Evolutionary conservation across 2,113 vertebrate genomes (phyloP).

Genomic region (Chaetorhynchus papuensis): DNA sequence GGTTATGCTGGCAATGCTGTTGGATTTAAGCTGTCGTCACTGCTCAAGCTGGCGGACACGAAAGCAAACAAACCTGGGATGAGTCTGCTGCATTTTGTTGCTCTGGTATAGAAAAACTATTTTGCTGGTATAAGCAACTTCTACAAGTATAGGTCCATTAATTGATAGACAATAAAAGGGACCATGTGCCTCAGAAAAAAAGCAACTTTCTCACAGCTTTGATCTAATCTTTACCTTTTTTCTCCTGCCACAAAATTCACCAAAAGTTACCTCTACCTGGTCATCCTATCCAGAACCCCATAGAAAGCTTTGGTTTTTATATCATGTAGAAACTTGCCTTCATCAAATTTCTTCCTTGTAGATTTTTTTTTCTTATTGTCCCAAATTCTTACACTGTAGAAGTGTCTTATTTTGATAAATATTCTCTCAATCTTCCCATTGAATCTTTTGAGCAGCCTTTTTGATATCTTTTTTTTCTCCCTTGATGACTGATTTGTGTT

Average conservation of each 20-base stretch:
- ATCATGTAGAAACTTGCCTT: not conserved
- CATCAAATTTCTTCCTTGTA: not conserved
- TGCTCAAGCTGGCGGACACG: conserved; percentile 94
- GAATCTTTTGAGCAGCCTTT: not conserved
- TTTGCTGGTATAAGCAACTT: not conserved
- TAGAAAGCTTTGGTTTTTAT: not conserved
- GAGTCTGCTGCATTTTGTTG: conserved; percentile 97
- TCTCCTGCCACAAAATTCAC: not conserved
- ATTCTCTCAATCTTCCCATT: not conserved
- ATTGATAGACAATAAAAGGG: not conserved
- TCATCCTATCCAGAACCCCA: not conserved
- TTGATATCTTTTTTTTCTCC: not conserved
- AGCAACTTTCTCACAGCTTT: not conserved
- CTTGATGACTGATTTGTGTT: not conserved
- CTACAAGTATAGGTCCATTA: not conserved
- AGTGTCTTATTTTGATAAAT: not conserved
- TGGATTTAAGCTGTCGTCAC: conserved; percentile 94
- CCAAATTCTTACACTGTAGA: not conserved
- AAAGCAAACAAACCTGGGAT: conserved; percentile 98
- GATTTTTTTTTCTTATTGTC: not conserved
- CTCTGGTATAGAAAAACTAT: conserved; percentile 79
- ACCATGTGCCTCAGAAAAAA: not conserved
- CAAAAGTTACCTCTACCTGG: not conserved
- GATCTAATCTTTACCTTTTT: not conserved
- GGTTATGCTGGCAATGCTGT: conserved; percentile 97